These are phyloP conservation scores for Bibio marci DNA, from an alignment of 2,888 invertebrate genomes.

Conservation along the genomic window DNA sequence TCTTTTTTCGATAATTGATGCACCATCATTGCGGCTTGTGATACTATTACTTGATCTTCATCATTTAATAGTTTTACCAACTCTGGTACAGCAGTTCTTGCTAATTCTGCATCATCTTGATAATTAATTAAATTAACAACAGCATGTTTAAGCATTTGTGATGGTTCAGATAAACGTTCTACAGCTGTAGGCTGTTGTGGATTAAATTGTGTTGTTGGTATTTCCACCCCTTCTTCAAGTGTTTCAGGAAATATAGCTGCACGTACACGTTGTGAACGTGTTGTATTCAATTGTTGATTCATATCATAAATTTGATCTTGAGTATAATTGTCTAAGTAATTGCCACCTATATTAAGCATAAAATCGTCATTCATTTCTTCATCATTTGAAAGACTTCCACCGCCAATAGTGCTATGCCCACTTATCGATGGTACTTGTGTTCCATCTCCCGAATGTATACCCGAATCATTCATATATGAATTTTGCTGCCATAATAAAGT, in stretches of 20 bases:
- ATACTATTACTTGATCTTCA: conserved; percentile 92
- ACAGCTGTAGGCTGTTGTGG: conserved; percentile 91
- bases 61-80: conserved; percentile 89
- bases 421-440: conserved; percentile 88
- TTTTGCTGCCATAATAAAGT: conserved; percentile 94
- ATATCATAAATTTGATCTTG: conserved; percentile 95
- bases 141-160: conserved; percentile 94
- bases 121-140: conserved; percentile 97
- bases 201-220: conserved; percentile 92
- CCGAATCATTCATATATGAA: conserved; percentile 84
- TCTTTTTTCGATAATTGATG: conserved; percentile 98
- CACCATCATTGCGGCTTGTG: conserved; percentile 98
- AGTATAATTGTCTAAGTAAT: conserved; percentile 79
- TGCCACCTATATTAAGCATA: conserved; percentile 77
- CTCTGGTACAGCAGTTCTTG: conserved; percentile 92
- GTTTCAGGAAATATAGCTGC: conserved; percentile 99
- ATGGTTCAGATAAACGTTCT: conserved; percentile 88
- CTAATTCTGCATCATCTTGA: conserved; percentile 94
- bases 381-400: conserved; percentile 35
- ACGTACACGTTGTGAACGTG: conserved; percentile 88
- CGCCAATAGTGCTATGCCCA: conserved; percentile 28
- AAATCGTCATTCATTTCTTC: conserved; percentile 75
- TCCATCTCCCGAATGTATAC: conserved; percentile 87
- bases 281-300: conserved; percentile 91
- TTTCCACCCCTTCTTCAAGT: conserved; percentile 89